These are phyloP conservation scores for Zosterops lateralis DNA, from an alignment of 2,113 vertebrate genomes.

Conservation along the genomic window DNA sequence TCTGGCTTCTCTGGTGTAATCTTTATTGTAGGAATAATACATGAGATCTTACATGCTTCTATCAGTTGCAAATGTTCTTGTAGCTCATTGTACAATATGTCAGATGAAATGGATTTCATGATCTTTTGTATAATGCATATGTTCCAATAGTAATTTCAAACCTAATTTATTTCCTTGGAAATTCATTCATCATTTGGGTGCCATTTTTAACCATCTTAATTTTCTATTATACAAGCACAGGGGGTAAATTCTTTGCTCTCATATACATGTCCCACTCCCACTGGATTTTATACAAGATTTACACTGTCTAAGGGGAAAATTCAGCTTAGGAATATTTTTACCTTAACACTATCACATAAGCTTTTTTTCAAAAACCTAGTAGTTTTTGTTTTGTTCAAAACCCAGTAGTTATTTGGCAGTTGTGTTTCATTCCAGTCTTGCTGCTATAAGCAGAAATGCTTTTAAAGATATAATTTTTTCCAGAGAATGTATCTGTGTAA, in stretches of 20 bases:
- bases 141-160: slow-evolving; percentile 65
- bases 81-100: slow-evolving; percentile 57
- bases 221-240: slow-evolving; percentile 52
- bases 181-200: slow-evolving; percentile 62
- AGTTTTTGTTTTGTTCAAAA: background rate
- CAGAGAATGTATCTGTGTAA: slow-evolving; percentile 37
- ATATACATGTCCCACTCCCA: background rate
- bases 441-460: slow-evolving; percentile 44
- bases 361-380: background rate
- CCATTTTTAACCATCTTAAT: slow-evolving; percentile 51
- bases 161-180: slow-evolving; percentile 63
- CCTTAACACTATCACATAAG: background rate
- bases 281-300: background rate
- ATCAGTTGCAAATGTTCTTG: slow-evolving; percentile 57
- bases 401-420: slow-evolving; percentile 18
- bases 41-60: slow-evolving; percentile 36
- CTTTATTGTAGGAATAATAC: slow-evolving; percentile 60
- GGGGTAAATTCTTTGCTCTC: slow-evolving; percentile 27
- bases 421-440: slow-evolving; percentile 17
- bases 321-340: slow-evolving; percentile 17
- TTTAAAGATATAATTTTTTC: slow-evolving; percentile 28
- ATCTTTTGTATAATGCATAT: slow-evolving; percentile 69
- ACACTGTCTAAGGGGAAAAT: background rate
- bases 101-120: slow-evolving; percentile 63
- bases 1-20: slow-evolving; percentile 23